Percentiles rank a stretch among this genome's conserved stretches.
phyloP scores from a whole-genome alignment of 2,888 invertebrate species.

The Xestobium rufovillosum region DNA sequence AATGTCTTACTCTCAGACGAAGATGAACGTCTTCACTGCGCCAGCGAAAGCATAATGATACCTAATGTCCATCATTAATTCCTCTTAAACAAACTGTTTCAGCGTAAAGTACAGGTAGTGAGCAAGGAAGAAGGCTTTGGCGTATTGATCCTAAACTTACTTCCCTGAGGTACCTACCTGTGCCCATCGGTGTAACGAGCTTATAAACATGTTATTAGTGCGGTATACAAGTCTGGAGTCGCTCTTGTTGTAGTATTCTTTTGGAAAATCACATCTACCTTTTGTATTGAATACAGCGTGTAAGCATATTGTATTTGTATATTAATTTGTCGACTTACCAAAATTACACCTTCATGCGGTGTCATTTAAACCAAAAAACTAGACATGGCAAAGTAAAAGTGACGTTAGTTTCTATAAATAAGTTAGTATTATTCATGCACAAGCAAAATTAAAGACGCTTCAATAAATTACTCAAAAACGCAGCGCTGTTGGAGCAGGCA shows the following conservation, averaged over 20 bases:
- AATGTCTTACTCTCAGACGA: constrained; percentile 15
- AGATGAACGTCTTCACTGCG: constrained; percentile 22
- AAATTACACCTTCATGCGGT: too few species aligned
- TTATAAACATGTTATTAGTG: constrained; percentile 16
- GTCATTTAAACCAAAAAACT: too few species aligned
- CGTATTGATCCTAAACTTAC: constrained; percentile 6
- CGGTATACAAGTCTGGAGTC: constrained; percentile 12
- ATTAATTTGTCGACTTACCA: too few species aligned
- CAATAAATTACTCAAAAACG: too few species aligned
- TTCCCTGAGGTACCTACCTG: background rate
- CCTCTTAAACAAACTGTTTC: constrained; percentile 31
- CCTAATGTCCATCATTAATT: constrained; percentile 33
- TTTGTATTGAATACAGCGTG: constrained; percentile 17
- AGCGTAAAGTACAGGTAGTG: constrained; percentile 22
- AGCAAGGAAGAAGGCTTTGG: constrained; percentile 19
- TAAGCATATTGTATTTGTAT: constrained; percentile 27
- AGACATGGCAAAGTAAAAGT: too few species aligned
- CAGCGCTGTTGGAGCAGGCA: too few species aligned
- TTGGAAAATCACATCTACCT: constrained; percentile 11
- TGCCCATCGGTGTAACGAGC: constrained; percentile 24
- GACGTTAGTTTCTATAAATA: too few species aligned
- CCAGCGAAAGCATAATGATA: constrained; percentile 29
- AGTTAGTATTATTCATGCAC: too few species aligned
- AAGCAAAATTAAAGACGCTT: too few species aligned
- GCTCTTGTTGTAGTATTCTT: constrained; percentile 13